Evolutionary conservation across 2,113 vertebrate species (phyloP).

Genomic region (Pycnonotus jocosus): DNA sequence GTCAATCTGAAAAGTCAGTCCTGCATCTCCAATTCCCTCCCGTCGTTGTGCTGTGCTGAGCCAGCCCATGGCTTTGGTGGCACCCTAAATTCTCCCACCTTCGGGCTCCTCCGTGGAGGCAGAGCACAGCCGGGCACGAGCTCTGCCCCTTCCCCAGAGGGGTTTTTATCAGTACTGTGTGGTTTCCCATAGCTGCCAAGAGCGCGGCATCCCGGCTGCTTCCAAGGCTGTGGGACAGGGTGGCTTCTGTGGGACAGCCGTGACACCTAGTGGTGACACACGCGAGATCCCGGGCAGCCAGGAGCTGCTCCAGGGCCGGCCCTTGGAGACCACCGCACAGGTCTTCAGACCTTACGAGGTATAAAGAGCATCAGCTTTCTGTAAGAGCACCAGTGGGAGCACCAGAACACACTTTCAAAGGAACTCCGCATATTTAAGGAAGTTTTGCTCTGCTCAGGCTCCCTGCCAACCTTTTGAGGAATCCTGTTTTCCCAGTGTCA

Average conservation of each 20-base stretch:
- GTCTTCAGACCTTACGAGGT: rapidly evolving
- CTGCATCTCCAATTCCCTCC: background rate
- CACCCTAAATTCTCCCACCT: background rate
- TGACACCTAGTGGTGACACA: constrained; percentile 65
- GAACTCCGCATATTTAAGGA: rapidly evolving
- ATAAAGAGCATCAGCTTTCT: background rate
- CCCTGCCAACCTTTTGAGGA: background rate
- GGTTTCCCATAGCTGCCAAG: background rate
- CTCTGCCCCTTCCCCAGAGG: background rate
- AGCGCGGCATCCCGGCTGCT: rapidly evolving
- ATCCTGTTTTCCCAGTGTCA: rapidly evolving
- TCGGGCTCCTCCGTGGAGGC: rapidly evolving
- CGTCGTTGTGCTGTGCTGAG: rapidly evolving
- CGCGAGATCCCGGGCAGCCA: background rate
- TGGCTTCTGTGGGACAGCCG: constrained; percentile 1
- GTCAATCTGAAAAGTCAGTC: background rate
- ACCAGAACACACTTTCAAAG: background rate
- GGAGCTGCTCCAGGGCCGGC: rapidly evolving
- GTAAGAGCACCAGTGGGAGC: rapidly evolving
- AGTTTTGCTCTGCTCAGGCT: background rate
- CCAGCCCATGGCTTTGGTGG: background rate
- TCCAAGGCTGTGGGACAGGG: background rate
- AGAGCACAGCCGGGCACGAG: background rate
- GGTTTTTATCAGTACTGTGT: rapidly evolving
- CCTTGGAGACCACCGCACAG: rapidly evolving